Conservation (phyloP, 2,888 invertebrate genomes). For the Odontothrips loti region DNA sequence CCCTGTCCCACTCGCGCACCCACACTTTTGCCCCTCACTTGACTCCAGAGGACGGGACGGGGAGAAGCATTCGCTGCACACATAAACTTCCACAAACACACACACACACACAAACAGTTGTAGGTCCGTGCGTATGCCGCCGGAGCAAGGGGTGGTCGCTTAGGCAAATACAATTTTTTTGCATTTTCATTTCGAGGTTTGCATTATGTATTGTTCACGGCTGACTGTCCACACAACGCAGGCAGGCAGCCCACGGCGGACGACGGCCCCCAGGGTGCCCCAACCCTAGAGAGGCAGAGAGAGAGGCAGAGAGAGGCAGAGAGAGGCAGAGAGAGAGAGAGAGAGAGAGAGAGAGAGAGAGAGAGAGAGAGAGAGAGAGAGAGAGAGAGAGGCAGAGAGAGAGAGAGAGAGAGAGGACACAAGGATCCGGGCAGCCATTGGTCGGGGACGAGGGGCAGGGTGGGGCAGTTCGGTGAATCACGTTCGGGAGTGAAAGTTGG, state of each 20-base stretch:
- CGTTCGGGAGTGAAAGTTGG: too few species aligned
- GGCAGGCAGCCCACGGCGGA: too few species aligned
- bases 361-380: neutral
- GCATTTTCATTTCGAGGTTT: constrained; percentile 20
- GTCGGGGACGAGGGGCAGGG: too few species aligned
- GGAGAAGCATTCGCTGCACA: neutral
- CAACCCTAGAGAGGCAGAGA: neutral
- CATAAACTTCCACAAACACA: constrained; percentile 4
- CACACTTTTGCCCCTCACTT: neutral
- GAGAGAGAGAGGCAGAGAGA: neutral
- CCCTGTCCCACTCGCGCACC: neutral
- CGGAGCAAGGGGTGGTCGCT: neutral
- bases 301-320: neutral
- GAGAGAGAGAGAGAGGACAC: neutral
- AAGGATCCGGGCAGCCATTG: too few species aligned
- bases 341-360: neutral
- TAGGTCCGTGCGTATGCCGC: neutral
- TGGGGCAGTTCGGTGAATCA: too few species aligned
- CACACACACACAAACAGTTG: neutral
- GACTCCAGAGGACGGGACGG: neutral
- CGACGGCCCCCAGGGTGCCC: too few species aligned
- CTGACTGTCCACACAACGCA: neutral
- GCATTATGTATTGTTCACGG: constrained; percentile 23
- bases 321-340: neutral
- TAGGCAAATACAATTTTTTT: constrained; percentile 18